These are phyloP conservation scores for Pelagia noctiluca DNA, from an alignment of 30 jellyfish, hydroid and myxozoan species.

Conservation along the genomic window DNA sequence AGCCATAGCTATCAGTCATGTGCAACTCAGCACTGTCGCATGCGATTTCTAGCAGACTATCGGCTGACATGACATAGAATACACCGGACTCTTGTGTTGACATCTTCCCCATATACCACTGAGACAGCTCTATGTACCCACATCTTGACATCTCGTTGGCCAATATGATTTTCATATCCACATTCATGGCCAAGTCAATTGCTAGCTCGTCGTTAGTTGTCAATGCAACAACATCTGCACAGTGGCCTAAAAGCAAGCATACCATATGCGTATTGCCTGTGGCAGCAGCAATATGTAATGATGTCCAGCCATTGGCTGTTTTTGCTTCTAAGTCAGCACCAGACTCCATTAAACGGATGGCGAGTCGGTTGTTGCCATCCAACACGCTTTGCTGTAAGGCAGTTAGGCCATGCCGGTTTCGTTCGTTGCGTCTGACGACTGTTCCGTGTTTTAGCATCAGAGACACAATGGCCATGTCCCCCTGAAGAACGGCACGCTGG, in stretches of 20 bases:
- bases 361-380: constrained; percentile 86
- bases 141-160: constrained; percentile 82
- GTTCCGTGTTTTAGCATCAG: constrained; percentile 87
- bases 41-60: constrained; percentile 85
- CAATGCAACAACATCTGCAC: constrained; percentile 92
- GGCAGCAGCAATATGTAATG: constrained; percentile 93
- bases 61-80: constrained; percentile 79
- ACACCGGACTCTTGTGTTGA: constrained; percentile 84
- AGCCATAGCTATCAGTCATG: constrained; percentile 23
- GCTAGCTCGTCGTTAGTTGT: constrained; percentile 91
- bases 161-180: constrained; percentile 74
- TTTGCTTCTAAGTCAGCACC: constrained; percentile 93
- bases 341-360: constrained; percentile 67
- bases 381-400: constrained; percentile 91
- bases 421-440: constrained; percentile 71
- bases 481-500: constrained; percentile 92
- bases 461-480: constrained; percentile 83
- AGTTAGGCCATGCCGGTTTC: constrained; percentile 87
- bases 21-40: constrained; percentile 74
- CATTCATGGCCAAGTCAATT: constrained; percentile 82
- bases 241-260: constrained; percentile 60
- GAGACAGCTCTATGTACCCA: constrained; percentile 90
- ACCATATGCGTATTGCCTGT: constrained; percentile 81
- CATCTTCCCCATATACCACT: constrained; percentile 85
- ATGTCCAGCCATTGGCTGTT: constrained; percentile 97